These are phyloP conservation scores for Ondatra zibethicus DNA, from an alignment of 2,113 vertebrate species.

Conservation along the genomic window DNA sequence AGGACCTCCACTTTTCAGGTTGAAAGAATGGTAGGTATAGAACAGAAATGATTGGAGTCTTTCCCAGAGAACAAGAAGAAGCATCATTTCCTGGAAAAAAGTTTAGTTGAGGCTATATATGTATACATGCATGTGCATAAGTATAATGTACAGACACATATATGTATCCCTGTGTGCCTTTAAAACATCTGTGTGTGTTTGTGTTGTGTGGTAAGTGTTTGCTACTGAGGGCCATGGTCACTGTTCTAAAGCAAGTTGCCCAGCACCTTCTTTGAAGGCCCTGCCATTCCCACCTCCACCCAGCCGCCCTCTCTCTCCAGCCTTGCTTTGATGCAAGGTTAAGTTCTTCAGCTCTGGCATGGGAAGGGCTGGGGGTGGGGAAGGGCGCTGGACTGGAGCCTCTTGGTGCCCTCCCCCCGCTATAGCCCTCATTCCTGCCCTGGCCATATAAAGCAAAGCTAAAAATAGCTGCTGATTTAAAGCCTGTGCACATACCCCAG, in stretches of 20 bases:
- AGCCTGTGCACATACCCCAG: not conserved
- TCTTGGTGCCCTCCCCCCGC: not conserved
- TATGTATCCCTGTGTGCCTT: not conserved
- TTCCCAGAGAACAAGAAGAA: slow-evolving; percentile 20
- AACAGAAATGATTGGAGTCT: not conserved
- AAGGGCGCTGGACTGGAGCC: not conserved
- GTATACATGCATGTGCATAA: not conserved
- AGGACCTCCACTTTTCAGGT: not conserved
- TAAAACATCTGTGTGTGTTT: not conserved
- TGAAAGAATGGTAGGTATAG: not conserved
- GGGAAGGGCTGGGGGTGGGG: not conserved
- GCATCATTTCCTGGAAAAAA: not conserved
- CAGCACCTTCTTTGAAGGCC: not conserved
- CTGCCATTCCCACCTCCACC: not conserved
- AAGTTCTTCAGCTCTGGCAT: not conserved
- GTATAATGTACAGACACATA: not conserved
- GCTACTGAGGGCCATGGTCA: not conserved
- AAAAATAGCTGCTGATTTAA: slow-evolving; percentile 82
- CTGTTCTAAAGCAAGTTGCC: not conserved
- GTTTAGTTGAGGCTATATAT: not conserved
- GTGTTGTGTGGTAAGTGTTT: not conserved
- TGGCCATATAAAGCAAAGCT: slow-evolving; percentile 82
- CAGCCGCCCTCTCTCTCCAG: not conserved
- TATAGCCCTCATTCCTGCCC: slow-evolving; percentile 60
- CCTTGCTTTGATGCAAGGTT: not conserved